These are phyloP conservation scores for Tyrannus savana DNA, from an alignment of 2,113 vertebrate genomes.

Conservation along the genomic window DNA sequence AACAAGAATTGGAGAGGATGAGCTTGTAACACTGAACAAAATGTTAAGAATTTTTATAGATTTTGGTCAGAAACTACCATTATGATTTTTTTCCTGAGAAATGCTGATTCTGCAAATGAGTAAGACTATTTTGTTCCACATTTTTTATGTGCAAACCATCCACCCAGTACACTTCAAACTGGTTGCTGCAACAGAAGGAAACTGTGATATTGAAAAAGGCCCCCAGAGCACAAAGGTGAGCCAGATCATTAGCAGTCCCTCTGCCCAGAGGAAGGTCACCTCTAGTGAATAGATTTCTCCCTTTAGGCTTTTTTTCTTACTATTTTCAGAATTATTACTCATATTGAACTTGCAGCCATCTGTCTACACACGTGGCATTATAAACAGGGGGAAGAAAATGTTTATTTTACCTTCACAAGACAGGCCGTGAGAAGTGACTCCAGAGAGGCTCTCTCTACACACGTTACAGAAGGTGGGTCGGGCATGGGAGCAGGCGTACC, in stretches of 20 bases:
- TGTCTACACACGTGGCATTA: background rate
- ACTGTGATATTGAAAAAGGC: background rate
- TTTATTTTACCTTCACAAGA: slow-evolving; percentile 92
- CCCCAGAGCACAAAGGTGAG: background rate
- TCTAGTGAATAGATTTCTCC: background rate
- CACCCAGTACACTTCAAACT: background rate
- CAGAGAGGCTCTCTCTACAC: slow-evolving; percentile 95
- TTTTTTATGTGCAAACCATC: background rate
- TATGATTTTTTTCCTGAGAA: background rate
- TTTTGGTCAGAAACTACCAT: background rate
- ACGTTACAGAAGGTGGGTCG: slow-evolving; percentile 98
- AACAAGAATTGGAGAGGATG: background rate
- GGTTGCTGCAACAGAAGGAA: background rate
- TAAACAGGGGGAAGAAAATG: background rate
- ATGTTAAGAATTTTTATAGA: background rate
- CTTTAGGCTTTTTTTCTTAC: background rate
- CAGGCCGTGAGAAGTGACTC: slow-evolving; percentile 97
- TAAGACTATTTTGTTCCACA: background rate
- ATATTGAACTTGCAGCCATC: background rate
- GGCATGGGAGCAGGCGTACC: slow-evolving; percentile 99
- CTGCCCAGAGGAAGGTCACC: background rate
- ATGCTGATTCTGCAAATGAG: background rate
- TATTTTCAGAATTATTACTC: background rate
- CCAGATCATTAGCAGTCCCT: background rate
- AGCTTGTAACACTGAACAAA: background rate